Base-by-base conservation (phyloP, 2,888 invertebrate species). In the Rapana venosa region DNA sequence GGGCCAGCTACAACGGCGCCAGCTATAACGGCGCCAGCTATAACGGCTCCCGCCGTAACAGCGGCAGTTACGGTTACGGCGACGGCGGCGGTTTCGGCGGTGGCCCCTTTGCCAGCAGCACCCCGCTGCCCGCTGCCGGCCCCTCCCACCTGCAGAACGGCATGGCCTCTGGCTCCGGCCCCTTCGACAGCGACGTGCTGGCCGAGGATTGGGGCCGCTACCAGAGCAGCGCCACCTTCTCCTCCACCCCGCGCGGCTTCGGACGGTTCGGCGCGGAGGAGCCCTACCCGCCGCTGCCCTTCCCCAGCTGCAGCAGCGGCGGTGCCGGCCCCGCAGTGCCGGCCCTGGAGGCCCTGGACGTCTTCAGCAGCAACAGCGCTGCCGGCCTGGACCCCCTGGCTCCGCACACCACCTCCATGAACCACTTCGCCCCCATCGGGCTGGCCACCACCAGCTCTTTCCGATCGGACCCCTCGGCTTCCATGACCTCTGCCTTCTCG, bases 1-100 rank as follows among this genome's bases (percentile, higher is more conserved):
- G 86, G 35, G 88, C 36, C 66, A 90, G 84, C 32, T 83, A 85
- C 30, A 88, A 35, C 83, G 83, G 56, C 36, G 84, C 81, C 36
- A 87, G 35, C 47, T 58, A 47, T n/a, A 36, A 61, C 26, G 89
- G 86, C 35, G 88, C 81, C 61, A 87, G 35, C 47, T 58, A 47
- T n/a, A 36, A 61, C 26, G 83, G 87, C 2, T n/a, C 47, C 58
- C n/a, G 66, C 17, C 74, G 26, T 58, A 88, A 74, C n/a, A 30
- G n/a, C n/a, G 26, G n/a, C 26, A n/a, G n/a, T 74, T 74, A 74
- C 74, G n/a, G n/a, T 30, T 30, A 15, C 13, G 77, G 32, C 17
- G 8, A 2, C 2, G 77, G 32, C 11, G 77, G 30, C 32, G 8
- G 4, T 15, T 32, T 32, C 32, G 32, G 13, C 32, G 77, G 77